Percentiles rank a stretch among this genome's conserved stretches.
phyloP scores from a whole-genome alignment of 2,113 vertebrate species.

The Sturnira hondurensis region DNA sequence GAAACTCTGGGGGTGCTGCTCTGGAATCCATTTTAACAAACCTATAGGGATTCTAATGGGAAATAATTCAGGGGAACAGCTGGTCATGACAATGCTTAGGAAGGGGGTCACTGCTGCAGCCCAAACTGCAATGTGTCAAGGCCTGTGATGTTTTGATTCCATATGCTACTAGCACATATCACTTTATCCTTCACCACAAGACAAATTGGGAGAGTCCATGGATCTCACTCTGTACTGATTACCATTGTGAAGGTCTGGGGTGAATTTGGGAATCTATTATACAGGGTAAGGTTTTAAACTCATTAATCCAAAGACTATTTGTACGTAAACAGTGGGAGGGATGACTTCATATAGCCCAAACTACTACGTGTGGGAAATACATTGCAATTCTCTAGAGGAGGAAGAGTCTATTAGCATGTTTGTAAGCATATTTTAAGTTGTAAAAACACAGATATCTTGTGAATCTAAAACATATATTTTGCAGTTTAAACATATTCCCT shows the following conservation, averaged over 20 bases:
- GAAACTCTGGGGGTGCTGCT: background rate
- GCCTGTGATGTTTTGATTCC: rapidly evolving
- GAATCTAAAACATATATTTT: background rate
- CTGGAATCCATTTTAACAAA: background rate
- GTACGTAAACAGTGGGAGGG: background rate
- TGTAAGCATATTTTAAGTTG: background rate
- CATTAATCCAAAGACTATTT: background rate
- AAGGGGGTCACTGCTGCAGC: background rate
- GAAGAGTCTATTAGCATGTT: background rate
- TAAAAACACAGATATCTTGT: background rate
- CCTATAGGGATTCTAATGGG: background rate
- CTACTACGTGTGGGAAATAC: background rate
- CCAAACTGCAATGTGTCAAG: background rate
- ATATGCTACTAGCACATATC: rapidly evolving
- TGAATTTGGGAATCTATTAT: background rate
- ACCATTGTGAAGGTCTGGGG: background rate
- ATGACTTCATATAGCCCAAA: background rate
- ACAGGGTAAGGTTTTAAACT: background rate
- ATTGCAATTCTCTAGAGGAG: background rate
- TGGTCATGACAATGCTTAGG: background rate
- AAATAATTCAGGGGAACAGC: rapidly evolving
- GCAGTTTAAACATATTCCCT: background rate
- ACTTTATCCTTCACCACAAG: background rate
- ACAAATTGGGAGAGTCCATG: too few species aligned
- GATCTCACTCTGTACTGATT: background rate